A percentile compares a stretch with the other conserved stretches of the same genome.
phyloP scores from a whole-genome alignment of 2,797 vertebrate genomes.

The Ispidina picta region DNA sequence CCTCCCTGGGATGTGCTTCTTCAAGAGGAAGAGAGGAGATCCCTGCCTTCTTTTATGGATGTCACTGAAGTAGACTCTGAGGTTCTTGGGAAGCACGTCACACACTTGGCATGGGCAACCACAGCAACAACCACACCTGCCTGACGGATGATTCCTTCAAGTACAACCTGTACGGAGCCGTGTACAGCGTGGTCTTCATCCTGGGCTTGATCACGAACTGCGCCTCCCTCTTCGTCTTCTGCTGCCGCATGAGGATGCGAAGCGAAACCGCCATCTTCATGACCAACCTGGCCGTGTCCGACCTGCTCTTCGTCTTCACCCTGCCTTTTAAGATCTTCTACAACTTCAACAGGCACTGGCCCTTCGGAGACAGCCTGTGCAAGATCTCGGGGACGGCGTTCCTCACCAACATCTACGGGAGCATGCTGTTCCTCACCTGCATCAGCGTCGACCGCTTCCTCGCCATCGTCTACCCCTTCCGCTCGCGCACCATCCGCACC shows the following conservation, averaged over 20 bases:
- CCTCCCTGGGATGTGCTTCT: slow-evolving; percentile 23
- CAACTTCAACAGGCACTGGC: slow-evolving; percentile 96
- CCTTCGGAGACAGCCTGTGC: slow-evolving; percentile 93
- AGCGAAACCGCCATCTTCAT: slow-evolving; percentile 97
- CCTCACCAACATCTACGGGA: slow-evolving; percentile 97
- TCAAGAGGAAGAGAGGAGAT: neutral
- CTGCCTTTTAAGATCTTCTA: slow-evolving; percentile 98
- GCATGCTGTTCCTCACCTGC: slow-evolving; percentile 98
- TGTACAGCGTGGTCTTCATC: slow-evolving; percentile 95
- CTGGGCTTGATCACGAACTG: slow-evolving; percentile 95
- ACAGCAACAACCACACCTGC: slow-evolving; percentile 91
- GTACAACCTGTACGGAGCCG: slow-evolving; percentile 93
- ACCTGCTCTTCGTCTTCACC: slow-evolving; percentile 94
- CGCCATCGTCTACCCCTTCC: slow-evolving; percentile 94
- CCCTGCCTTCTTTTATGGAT: slow-evolving; percentile 71
- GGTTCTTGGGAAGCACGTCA: slow-evolving; percentile 58
- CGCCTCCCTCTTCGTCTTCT: slow-evolving; percentile 94
- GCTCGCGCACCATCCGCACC: slow-evolving; percentile 90
- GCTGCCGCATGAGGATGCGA: slow-evolving; percentile 92
- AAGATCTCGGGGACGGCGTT: slow-evolving; percentile 96
- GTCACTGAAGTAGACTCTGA: slow-evolving; percentile 69
- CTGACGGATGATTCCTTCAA: slow-evolving; percentile 96
- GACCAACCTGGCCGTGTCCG: slow-evolving; percentile 94
- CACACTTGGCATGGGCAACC: slow-evolving; percentile 81
- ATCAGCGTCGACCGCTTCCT: slow-evolving; percentile 97